Evolutionary conservation across 37 sponge, comb jelly and placozoan genomes (phyloP).

Genomic region (Ephydatia muelleri): DNA sequence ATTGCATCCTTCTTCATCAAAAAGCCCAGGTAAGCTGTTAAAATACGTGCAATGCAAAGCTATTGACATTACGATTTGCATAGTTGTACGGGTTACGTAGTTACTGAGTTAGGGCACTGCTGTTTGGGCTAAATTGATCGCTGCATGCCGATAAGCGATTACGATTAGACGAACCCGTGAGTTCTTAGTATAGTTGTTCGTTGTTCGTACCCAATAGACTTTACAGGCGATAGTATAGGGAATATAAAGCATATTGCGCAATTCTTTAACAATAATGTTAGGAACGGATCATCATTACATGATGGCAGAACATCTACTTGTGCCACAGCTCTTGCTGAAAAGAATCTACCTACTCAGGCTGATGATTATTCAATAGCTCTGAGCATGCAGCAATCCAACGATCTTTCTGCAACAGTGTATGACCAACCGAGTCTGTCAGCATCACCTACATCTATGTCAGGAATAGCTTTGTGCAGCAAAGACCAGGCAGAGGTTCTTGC

Average conservation of each 20-base stretch:
- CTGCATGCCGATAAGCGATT: slow-evolving; percentile 1
- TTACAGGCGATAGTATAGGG: background rate
- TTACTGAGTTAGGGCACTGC: background rate
- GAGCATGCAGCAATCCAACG: background rate
- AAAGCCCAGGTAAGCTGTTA: background rate
- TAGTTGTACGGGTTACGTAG: background rate
- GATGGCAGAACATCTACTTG: background rate
- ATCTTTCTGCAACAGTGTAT: no score
- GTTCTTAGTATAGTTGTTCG: background rate
- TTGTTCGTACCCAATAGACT: background rate
- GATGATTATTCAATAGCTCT: background rate
- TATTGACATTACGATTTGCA: background rate
- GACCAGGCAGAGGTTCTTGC: no score
- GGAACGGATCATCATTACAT: slow-evolving; percentile 1
- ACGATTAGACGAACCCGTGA: background rate
- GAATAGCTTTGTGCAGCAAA: no score
- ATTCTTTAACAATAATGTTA: background rate
- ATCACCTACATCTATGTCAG: no score
- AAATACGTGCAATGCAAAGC: background rate
- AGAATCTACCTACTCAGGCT: background rate
- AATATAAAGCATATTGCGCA: background rate
- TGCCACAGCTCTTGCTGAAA: slow-evolving; percentile 1
- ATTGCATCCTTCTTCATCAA: background rate
- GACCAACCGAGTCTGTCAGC: no score
- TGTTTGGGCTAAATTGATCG: background rate